Evolutionary conservation across 2,113 vertebrate genomes (phyloP).

Genomic region (Shinisaurus crocodilurus): DNA sequence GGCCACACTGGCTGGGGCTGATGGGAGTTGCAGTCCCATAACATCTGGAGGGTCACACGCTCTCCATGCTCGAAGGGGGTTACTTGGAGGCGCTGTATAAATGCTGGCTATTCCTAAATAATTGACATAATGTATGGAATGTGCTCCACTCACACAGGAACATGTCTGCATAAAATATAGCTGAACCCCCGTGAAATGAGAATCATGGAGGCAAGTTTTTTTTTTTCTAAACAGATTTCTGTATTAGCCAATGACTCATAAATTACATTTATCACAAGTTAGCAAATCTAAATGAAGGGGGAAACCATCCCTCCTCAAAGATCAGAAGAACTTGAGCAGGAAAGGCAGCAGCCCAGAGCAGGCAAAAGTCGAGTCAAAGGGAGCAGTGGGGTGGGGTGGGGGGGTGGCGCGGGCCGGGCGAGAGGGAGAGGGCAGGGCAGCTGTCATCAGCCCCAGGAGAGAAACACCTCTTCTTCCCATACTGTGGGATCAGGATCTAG

Average conservation of each 20-base stretch:
- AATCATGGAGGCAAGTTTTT: background rate
- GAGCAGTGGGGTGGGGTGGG: too few relatives aligned
- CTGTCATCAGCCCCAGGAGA: background rate
- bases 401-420: background rate
- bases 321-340: slow-evolving; percentile 39
- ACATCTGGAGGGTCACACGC: too few relatives aligned
- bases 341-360: background rate
- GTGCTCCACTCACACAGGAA: too few relatives aligned
- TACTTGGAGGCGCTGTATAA: too few relatives aligned
- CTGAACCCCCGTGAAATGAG: background rate
- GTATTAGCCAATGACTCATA: background rate
- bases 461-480: background rate
- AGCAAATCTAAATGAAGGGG: background rate
- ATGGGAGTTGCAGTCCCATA: too few relatives aligned
- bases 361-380: background rate
- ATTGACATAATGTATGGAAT: too few relatives aligned
- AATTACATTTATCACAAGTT: slow-evolving; percentile 9
- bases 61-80: too few relatives aligned
- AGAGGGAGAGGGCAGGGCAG: background rate
- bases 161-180: too few relatives aligned
- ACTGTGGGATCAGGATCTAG: background rate
- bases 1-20: too few relatives aligned
- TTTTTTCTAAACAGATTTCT: background rate
- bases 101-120: too few relatives aligned
- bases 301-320: background rate